Percentiles rank a stretch among this genome's conserved stretches.
Evolutionary conservation across 2,797 vertebrate genomes (phyloP).

Genomic region (Nyctalus aviator): DNA sequence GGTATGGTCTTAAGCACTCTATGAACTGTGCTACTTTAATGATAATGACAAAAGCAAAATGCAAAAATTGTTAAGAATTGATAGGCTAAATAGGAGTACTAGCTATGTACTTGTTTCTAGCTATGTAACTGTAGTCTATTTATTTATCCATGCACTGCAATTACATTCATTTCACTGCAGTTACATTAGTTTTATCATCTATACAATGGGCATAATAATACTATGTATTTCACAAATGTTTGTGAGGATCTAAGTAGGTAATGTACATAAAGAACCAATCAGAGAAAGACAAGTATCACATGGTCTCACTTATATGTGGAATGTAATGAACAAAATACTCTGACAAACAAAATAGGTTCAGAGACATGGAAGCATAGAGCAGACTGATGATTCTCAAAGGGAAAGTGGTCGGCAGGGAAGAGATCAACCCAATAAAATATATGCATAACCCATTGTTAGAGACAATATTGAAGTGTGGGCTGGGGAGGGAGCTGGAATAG

Average conservation of each 20-base stretch:
- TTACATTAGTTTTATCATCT: background rate
- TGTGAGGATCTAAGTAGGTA: background rate
- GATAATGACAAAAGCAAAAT: conserved; percentile 23
- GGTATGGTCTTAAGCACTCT: background rate
- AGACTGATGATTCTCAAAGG: too few species aligned
- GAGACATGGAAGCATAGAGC: too few species aligned
- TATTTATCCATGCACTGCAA: background rate
- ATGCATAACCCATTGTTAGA: too few species aligned
- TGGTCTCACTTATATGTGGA: too few species aligned
- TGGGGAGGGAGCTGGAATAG: too few species aligned
- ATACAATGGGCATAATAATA: background rate
- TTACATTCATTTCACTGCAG: background rate
- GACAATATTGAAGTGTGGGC: too few species aligned
- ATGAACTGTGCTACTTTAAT: background rate
- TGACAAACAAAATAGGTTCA: too few species aligned
- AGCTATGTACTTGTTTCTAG: background rate
- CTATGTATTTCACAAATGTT: background rate
- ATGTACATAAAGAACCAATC: background rate
- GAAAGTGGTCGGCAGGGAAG: too few species aligned
- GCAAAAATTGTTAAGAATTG: background rate
- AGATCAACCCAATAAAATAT: too few species aligned
- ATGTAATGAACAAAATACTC: too few species aligned
- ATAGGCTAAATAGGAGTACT: background rate
- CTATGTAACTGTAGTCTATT: background rate
- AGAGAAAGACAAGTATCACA: too few species aligned